Evolutionary conservation across 2,113 vertebrate genomes (phyloP).

Genomic region (Copsychus sechellarum): DNA sequence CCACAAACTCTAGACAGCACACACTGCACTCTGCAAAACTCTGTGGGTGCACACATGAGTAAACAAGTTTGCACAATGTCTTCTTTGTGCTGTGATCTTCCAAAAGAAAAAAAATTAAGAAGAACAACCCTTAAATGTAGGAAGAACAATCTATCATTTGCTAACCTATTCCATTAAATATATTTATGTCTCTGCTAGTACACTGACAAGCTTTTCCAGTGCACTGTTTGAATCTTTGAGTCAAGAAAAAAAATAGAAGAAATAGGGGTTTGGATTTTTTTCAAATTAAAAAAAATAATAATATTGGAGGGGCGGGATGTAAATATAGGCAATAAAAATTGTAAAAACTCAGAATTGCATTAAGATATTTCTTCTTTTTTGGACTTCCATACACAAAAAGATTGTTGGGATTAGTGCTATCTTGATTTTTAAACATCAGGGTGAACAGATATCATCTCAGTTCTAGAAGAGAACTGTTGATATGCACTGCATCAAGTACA

Average conservation of each 20-base stretch:
- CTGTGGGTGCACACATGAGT: fast-evolving
- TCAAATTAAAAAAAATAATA: not conserved
- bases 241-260: not conserved
- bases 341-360: not conserved
- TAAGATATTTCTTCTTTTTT: not conserved
- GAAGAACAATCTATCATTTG: not conserved
- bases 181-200: not conserved
- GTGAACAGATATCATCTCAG: not conserved
- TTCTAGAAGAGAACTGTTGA: not conserved
- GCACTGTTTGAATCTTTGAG: not conserved
- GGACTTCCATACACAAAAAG: not conserved
- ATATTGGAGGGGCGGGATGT: fast-evolving
- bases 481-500: not conserved
- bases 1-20: not conserved
- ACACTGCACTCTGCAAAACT: not conserved
- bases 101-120: not conserved
- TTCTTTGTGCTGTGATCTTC: not conserved
- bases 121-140: not conserved
- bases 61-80: not conserved
- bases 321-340: not conserved
- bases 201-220: not conserved
- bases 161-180: not conserved
- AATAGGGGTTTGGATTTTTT: not conserved
- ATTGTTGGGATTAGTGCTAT: not conserved
- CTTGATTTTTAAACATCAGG: not conserved